phyloP scores from a whole-genome alignment of 2,113 vertebrate species.

The Phodopus roborovskii region DNA sequence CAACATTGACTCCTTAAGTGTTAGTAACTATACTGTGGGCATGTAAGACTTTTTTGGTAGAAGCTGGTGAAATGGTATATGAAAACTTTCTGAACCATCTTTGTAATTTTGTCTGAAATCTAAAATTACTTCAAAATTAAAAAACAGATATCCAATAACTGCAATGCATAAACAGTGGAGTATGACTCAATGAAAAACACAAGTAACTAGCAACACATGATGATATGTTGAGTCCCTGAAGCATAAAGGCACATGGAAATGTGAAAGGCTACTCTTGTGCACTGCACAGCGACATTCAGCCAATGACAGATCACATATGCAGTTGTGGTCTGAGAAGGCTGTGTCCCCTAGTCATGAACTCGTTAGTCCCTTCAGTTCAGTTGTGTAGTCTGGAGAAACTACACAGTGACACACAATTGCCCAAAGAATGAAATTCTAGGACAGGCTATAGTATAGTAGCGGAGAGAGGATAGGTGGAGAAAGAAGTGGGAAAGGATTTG shows the following conservation, averaged over 20 bases:
- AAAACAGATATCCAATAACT: background rate
- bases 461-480: background rate
- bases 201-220: background rate
- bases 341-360: background rate
- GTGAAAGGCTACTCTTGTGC: background rate
- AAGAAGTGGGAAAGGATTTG: background rate
- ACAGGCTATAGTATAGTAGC: background rate
- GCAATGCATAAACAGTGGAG: background rate
- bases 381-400: background rate
- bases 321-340: background rate
- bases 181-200: background rate
- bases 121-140: constrained; percentile 18
- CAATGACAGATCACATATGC: background rate
- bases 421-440: background rate
- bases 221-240: background rate
- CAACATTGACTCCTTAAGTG: background rate
- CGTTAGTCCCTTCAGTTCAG: background rate
- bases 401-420: background rate
- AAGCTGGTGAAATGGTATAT: background rate
- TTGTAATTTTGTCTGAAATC: background rate
- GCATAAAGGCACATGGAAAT: background rate
- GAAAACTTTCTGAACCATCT: background rate
- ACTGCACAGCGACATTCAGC: fast-evolving
- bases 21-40: background rate
- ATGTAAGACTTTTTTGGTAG: background rate